Evolutionary conservation across 2,113 vertebrate species (phyloP).

Genomic region (Gambusia holbrooki): DNA sequence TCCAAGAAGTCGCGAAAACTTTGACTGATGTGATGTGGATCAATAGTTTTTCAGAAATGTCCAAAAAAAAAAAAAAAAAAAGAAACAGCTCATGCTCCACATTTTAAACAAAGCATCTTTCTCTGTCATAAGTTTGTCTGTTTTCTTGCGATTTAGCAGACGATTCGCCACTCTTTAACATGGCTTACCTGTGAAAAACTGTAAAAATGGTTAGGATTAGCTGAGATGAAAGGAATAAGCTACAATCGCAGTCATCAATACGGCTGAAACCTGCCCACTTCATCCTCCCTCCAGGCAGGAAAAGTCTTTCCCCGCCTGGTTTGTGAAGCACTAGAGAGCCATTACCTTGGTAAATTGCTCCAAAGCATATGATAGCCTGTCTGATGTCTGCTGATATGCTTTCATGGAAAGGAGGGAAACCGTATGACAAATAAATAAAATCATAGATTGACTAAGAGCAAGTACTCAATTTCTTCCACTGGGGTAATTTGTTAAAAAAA

Average conservation of each 20-base stretch:
- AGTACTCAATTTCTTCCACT: conserved; percentile 4
- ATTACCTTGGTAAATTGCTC: conserved; percentile 57
- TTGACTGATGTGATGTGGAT: conserved; percentile 66
- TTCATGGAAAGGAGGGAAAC: conserved; percentile 53
- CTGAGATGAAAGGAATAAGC: conserved; percentile 32
- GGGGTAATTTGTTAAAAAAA: conserved; percentile 25
- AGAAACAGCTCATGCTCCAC: conserved; percentile 32
- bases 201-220: conserved; percentile 23
- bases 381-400: conserved; percentile 55
- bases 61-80: conserved; percentile 40
- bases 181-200: conserved; percentile 15
- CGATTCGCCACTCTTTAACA: conserved; percentile 6
- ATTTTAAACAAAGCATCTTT: conserved; percentile 17
- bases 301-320: conserved; percentile 26
- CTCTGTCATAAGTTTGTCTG: conserved; percentile 21
- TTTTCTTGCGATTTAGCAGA: background rate
- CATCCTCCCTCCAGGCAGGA: conserved; percentile 23
- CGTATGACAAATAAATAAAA: conserved; percentile 54
- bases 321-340: conserved; percentile 59
- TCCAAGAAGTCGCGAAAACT: conserved; percentile 46
- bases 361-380: conserved; percentile 42
- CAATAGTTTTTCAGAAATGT: conserved; percentile 68
- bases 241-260: conserved; percentile 4
- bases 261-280: conserved; percentile 15
- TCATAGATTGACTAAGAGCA: conserved; percentile 26